Evolutionary conservation across 2,113 vertebrate species (phyloP), one percentile per base, ranked within the genome.

Genomic region (Propithecus coquereli): DNA sequence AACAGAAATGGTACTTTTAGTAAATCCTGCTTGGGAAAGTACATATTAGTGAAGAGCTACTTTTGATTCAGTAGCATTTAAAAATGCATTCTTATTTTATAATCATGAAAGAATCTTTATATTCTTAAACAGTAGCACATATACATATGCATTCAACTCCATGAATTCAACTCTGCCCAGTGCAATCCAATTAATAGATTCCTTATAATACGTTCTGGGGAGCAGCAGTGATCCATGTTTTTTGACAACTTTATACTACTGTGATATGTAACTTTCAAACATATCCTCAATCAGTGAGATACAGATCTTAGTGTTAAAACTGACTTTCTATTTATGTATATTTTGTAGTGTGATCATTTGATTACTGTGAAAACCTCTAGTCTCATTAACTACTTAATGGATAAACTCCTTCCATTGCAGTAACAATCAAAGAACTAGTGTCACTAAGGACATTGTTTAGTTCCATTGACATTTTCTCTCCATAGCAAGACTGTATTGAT

Each of bases 61-160:
- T 91, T 96, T 80, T 86, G 86, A 85, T 77, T 91, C 20, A 25
- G 47, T 61, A 27, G 9, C 59, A 61, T 27, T 61, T 61, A 61
- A 61, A 61, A 61, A 61, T 61, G 59, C 68, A 59, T 83, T 87
- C 50, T 97, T 87, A 66, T 92, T 82, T 89, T 92, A 83, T 40
- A 65, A 68, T 68, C 37, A 37, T n/a, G 90, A 30, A 3, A 73
- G 37, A 32, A 63, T 63, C 30, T 34, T 87, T 40, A 32, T 86
- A 82, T 63, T 73, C 79, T 94, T 79, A 90, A 90, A 45, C 17
- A 45, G 32, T 34, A 93, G 32, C 59, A 85, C 13, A 79, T 88
- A 8, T 2, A 45, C 37, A 65, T 68, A 82, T 16, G 10, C 22
- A n/a, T n/a, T n/a, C n/a, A n/a, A n/a, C n/a, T n/a, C n/a, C n/a